phyloP scores from a whole-genome alignment of 2,797 vertebrate species.

The Leuciscus waleckii region DNA sequence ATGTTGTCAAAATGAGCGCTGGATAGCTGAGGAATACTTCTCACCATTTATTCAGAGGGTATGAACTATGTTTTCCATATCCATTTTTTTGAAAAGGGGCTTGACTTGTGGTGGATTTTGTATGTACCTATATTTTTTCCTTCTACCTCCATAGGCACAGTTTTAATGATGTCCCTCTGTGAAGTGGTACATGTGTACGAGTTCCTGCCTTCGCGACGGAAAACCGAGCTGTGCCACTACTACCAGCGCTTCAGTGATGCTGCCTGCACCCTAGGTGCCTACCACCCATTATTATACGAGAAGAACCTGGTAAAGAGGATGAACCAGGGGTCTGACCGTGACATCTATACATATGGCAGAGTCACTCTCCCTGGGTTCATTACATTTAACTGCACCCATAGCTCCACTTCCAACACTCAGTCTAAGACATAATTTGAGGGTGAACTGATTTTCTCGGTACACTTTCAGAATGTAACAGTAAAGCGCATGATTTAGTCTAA shows the following conservation, averaged over 20 bases:
- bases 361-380: slow-evolving; percentile 79
- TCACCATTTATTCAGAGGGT: no score
- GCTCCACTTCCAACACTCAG: slow-evolving; percentile 19
- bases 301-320: slow-evolving; percentile 85
- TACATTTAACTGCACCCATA: slow-evolving; percentile 72
- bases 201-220: slow-evolving; percentile 81
- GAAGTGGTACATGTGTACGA: slow-evolving; percentile 83
- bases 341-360: slow-evolving; percentile 76
- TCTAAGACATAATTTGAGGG: slow-evolving; percentile 40
- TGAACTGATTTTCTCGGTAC: neutral
- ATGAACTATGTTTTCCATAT: no score
- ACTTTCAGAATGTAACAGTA: slow-evolving; percentile 34
- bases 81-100: no score
- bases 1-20: no score
- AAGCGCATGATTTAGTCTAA: slow-evolving; percentile 51
- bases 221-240: slow-evolving; percentile 83
- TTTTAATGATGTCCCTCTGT: slow-evolving; percentile 85
- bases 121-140: neutral
- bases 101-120: no score
- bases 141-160: slow-evolving; percentile 69
- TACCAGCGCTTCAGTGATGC: slow-evolving; percentile 81
- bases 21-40: no score
- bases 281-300: slow-evolving; percentile 84
- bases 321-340: slow-evolving; percentile 76
- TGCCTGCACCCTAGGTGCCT: slow-evolving; percentile 83